Percentiles rank a stretch among this genome's conserved stretches.
These are phyloP conservation scores for Pyrocephalus nanus DNA, from an alignment of 2,797 vertebrate genomes.

Conservation along the genomic window DNA sequence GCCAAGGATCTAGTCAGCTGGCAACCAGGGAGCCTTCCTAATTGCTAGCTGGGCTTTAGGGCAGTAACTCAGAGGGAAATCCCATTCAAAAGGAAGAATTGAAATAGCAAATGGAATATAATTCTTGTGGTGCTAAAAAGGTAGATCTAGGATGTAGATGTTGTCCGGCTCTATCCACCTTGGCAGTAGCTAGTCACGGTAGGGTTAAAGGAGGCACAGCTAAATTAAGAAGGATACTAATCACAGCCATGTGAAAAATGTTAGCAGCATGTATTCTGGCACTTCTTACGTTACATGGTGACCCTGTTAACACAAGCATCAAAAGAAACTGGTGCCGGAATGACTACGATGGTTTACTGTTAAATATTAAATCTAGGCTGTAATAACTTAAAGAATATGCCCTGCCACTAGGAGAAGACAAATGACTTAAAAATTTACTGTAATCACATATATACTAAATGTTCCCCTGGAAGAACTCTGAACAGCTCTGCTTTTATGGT, in stretches of 20 bases:
- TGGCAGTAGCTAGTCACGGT: not conserved
- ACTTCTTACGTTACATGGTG: constrained; percentile 27
- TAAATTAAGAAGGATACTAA: constrained; percentile 56
- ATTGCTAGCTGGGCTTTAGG: not conserved
- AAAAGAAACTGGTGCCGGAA: not conserved
- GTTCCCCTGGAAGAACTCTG: not conserved
- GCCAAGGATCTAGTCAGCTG: not conserved
- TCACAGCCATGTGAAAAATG: constrained; percentile 38
- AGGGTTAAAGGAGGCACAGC: constrained; percentile 20
- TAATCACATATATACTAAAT: accelerated
- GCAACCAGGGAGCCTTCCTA: not conserved
- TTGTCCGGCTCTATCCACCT: not conserved
- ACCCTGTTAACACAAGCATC: not conserved
- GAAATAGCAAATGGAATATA: not conserved
- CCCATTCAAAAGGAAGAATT: not conserved
- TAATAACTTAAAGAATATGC: not conserved
- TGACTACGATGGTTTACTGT: not conserved
- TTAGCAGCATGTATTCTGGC: constrained; percentile 31
- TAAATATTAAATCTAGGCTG: not conserved
- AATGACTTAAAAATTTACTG: not conserved
- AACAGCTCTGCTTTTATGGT: not conserved
- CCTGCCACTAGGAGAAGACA: not conserved
- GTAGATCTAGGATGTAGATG: not conserved
- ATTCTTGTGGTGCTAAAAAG: not conserved
- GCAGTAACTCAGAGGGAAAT: not conserved